These are phyloP conservation scores for Orthonevra nobilis DNA, from an alignment of 2,888 invertebrate genomes.

Conservation along the genomic window DNA sequence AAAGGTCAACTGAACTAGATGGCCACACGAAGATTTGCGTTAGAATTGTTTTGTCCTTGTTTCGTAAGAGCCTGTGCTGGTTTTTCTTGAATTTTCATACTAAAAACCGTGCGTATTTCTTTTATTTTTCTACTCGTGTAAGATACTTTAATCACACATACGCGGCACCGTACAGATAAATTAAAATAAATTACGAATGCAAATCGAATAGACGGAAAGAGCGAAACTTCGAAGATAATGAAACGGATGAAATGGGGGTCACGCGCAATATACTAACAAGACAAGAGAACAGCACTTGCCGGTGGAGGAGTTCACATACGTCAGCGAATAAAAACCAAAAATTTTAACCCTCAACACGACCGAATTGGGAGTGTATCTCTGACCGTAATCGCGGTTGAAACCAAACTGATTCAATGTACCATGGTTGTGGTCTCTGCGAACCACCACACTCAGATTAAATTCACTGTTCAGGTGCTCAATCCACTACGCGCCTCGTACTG, in stretches of 20 bases:
- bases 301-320: slow-evolving; percentile 23
- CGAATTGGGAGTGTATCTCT: slow-evolving; percentile 52
- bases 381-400: slow-evolving; percentile 62
- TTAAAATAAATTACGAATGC: slow-evolving; percentile 32
- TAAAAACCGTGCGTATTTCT: slow-evolving; percentile 5
- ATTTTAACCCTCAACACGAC: slow-evolving; percentile 5
- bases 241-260: slow-evolving; percentile 38
- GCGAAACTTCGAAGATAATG: not conserved
- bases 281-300: slow-evolving; percentile 50
- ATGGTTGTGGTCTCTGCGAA: slow-evolving; percentile 48
- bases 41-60: slow-evolving; percentile 34
- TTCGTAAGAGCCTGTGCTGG: slow-evolving; percentile 1
- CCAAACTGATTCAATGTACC: slow-evolving; percentile 65
- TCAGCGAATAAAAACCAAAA: not conserved
- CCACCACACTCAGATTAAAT: slow-evolving; percentile 33
- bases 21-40: slow-evolving; percentile 39
- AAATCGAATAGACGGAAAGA: slow-evolving; percentile 15
- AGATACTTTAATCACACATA: slow-evolving; percentile 46
- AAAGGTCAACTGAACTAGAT: slow-evolving; percentile 61
- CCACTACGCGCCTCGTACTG: slow-evolving; percentile 16
- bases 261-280: slow-evolving; percentile 37
- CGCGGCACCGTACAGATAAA: slow-evolving; percentile 29
- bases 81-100: slow-evolving; percentile 7
- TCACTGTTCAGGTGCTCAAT: slow-evolving; percentile 54
- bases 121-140: slow-evolving; percentile 16